Base-by-base conservation (phyloP, 2,797 vertebrate genomes). In the Antennarius maculatus region DNA sequence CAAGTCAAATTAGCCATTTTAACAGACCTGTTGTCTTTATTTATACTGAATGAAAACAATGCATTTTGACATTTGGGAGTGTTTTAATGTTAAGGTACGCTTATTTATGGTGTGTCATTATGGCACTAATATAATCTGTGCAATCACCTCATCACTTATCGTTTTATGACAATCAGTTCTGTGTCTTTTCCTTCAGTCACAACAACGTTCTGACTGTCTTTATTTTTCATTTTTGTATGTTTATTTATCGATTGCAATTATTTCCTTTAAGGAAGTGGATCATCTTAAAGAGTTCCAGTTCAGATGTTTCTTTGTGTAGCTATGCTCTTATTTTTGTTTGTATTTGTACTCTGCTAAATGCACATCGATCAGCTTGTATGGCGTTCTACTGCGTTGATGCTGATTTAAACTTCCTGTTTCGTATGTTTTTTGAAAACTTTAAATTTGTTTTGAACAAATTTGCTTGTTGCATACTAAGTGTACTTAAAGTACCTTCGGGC, bases 401-500 rank as follows among this genome's bases (percentile, higher is more conserved):
- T 89, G 84, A 90, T 80, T 84, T 81, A 88, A 80, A 79, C 34
- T 59, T 81, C 86, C 39, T 77, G 68, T 85, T 83, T 75, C 82
- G 28, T 86, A 56, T 77, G 63, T 83, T 86, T 88, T 87, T 67
- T 80, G 66, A 71, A 80, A 83, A 82, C 58, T 76, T 43, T 79
- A 71, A 23, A 68, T 83, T 85, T 83, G 65, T 87, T 89, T 66
- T 83, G 57, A 85, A 87, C 79, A 81, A 81, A 82, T 72, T 52
- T 74, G 69, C 67, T 77, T 64, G 61, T 86, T 77, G 79, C 79
- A 88, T 91, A 87, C 83, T 80, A 92, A 91, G 88, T 89, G 91
- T 92, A 92, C 90, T 92, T 86, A 87, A 90, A 91, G 89, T 91
- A 87, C 82, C 79, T 89, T 84, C 88, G 86, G 89, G 89, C 88